Evolutionary conservation across 2,797 vertebrate genomes (phyloP).

Genomic region (Enoplosus armatus): DNA sequence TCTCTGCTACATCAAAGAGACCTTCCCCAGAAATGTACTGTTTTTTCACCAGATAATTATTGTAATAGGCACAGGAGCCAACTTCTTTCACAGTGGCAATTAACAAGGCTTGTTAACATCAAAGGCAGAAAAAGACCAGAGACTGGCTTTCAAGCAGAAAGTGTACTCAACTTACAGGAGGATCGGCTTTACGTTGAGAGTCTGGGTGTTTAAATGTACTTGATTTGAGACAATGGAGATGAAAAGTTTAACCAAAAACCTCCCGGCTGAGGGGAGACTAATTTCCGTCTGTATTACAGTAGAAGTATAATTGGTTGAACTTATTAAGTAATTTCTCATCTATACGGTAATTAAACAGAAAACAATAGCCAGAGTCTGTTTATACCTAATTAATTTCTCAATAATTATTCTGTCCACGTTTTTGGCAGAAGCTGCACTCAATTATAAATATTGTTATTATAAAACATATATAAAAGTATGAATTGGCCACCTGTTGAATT

Average conservation of each 20-base stretch:
- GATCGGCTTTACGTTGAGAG: constrained; percentile 43
- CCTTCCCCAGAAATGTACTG: constrained; percentile 46
- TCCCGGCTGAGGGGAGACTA: neutral
- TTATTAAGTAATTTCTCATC: neutral
- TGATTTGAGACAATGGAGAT: constrained; percentile 23
- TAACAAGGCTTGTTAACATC: constrained; percentile 78
- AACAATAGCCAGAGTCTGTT: constrained; percentile 3
- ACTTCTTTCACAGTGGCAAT: constrained; percentile 63
- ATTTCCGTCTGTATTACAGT: neutral
- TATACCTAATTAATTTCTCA: constrained; percentile 15
- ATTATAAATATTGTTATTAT: constrained; percentile 13
- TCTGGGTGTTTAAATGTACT: constrained; percentile 40
- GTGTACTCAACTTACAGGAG: constrained; percentile 37
- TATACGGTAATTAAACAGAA: constrained; percentile 3
- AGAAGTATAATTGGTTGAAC: neutral
- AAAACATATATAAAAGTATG: too few relatives aligned
- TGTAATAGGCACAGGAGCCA: constrained; percentile 55
- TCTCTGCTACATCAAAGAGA: constrained; percentile 69
- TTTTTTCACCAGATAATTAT: constrained; percentile 59
- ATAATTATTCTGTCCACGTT: constrained; percentile 11
- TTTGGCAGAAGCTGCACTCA: constrained; percentile 16
- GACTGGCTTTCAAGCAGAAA: constrained; percentile 62
- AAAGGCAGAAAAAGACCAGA: constrained; percentile 68
- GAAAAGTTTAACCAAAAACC: neutral
- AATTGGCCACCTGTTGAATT: too few relatives aligned